Conservation (phyloP, 2,888 invertebrate genomes). For the Lamproptera curius region DNA sequence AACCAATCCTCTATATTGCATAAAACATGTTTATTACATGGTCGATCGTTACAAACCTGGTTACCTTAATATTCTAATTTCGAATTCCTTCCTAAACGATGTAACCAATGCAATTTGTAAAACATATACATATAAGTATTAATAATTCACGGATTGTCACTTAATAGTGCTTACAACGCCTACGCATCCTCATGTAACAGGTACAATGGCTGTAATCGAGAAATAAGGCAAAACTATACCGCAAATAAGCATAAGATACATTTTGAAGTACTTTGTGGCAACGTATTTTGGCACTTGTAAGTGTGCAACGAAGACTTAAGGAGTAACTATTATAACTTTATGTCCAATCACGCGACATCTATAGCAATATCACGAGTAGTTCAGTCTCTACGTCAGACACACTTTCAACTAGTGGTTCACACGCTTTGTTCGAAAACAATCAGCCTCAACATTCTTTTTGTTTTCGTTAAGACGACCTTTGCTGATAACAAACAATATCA, state of each 20-base stretch:
- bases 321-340: constrained; percentile 8
- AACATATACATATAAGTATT: too few relatives aligned
- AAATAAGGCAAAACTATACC: constrained; percentile 1
- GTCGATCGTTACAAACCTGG: too few relatives aligned
- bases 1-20: too few relatives aligned
- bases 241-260: constrained; percentile 1
- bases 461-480: constrained; percentile 75
- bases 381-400: constrained; percentile 48
- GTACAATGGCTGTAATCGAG: constrained; percentile 10
- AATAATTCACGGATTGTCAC: too few relatives aligned
- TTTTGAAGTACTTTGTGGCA: too few relatives aligned
- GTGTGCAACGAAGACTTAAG: too few relatives aligned
- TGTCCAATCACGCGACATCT: constrained; percentile 14
- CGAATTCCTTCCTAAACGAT: too few relatives aligned
- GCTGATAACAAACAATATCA: constrained; percentile 74
- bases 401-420: constrained; percentile 70
- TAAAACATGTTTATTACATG: too few relatives aligned
- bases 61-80: too few relatives aligned
- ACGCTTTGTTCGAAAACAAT: constrained; percentile 72
- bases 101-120: too few relatives aligned
- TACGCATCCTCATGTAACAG: constrained; percentile 1
- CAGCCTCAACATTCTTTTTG: constrained; percentile 73
- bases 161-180: neutral
- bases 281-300: too few relatives aligned
- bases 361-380: too few relatives aligned